These are phyloP conservation scores for Crepidodera aurea DNA, from an alignment of 2,888 invertebrate species.

Conservation along the genomic window DNA sequence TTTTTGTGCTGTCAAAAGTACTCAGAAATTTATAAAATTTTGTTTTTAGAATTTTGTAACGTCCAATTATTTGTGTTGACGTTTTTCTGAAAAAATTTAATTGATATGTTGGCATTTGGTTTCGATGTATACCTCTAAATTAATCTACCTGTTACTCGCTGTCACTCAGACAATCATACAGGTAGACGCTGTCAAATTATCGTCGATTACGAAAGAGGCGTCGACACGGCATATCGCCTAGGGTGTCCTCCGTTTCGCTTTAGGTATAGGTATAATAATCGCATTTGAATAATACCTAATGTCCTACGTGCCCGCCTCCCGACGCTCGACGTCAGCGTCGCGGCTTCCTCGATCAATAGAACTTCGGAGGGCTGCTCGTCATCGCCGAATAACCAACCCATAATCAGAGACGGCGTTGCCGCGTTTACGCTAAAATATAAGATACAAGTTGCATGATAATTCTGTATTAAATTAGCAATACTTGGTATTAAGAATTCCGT, in stretches of 20 bases:
- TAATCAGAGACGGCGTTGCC: conserved; percentile 5
- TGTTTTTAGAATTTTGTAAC: no score
- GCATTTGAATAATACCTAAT: conserved; percentile 18
- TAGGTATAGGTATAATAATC: not conserved
- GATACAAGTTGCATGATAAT: no score
- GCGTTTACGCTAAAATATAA: no score
- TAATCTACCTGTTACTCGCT: conserved; percentile 17
- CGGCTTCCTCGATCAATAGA: conserved; percentile 25
- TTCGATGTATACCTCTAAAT: not conserved
- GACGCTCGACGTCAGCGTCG: conserved; percentile 10
- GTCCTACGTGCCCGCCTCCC: not conserved
- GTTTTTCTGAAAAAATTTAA: no score
- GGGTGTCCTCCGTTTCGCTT: conserved; percentile 2
- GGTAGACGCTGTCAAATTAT: conserved; percentile 19
- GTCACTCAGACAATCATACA: conserved; percentile 10
- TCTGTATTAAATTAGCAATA: no score
- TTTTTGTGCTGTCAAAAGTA: no score
- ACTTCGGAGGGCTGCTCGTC: conserved; percentile 22
- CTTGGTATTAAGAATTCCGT: no score
- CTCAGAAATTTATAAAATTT: no score
- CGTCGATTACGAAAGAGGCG: conserved; percentile 12
- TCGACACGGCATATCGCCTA: conserved; percentile 5
- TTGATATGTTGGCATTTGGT: no score
- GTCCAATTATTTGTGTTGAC: no score
- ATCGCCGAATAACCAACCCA: conserved; percentile 18